A percentile compares a stretch with the other conserved stretches of the same genome.
phyloP scores from a whole-genome alignment of 35 echinoderm and acorn worm species.

The Amphiura filiformis region DNA sequence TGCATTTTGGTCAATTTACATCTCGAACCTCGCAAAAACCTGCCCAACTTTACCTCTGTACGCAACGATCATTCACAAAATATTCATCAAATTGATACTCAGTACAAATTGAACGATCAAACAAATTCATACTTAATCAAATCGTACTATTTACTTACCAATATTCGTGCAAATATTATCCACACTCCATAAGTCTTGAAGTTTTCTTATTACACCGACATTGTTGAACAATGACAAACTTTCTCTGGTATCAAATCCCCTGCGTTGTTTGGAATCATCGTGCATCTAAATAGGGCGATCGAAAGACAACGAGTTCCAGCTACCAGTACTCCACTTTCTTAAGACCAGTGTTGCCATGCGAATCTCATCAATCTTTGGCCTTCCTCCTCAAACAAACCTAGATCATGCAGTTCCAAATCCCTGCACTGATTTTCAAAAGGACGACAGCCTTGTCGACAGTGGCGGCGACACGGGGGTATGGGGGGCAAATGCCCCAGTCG shows the following conservation, averaged over 20 bases:
- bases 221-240: neutral
- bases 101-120: neutral
- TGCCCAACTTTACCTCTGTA: too few species aligned
- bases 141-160: neutral
- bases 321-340: neutral
- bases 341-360: neutral
- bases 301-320: neutral
- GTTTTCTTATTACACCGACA: neutral
- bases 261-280: neutral
- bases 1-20: too few species aligned
- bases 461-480: too few species aligned
- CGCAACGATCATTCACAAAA: neutral
- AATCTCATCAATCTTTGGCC: too few species aligned
- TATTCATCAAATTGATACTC: neutral
- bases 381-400: too few species aligned
- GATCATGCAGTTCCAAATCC: too few species aligned
- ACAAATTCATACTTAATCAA: neutral
- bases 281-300: neutral
- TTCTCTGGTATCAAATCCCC: neutral
- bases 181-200: neutral
- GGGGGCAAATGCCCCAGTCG: too few species aligned
- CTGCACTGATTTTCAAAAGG: too few species aligned
- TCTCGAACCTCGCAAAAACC: too few species aligned
- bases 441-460: too few species aligned
- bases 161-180: neutral